Conservation (phyloP, 2,888 invertebrate species). For the Acholoe squamosa region DNA sequence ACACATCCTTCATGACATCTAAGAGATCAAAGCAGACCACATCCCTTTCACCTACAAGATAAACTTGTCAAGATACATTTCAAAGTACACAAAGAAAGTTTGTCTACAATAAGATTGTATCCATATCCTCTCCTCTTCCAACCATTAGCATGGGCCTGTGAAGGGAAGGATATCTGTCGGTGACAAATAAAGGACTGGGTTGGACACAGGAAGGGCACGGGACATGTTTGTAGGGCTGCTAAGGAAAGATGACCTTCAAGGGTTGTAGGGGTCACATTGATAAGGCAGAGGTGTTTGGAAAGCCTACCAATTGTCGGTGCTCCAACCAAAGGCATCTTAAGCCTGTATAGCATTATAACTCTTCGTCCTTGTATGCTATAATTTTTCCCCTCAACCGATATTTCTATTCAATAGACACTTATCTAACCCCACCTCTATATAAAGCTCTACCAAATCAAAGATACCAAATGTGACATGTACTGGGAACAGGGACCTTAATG, state of each 20-base stretch:
- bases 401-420: too few relatives aligned
- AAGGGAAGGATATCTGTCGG: background rate
- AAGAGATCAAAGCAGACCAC: background rate
- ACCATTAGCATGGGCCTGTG: background rate
- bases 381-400: too few relatives aligned
- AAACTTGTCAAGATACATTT: background rate
- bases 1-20: background rate
- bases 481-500: too few relatives aligned
- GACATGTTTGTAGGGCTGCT: background rate
- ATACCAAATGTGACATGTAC: too few relatives aligned
- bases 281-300: too few relatives aligned
- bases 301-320: too few relatives aligned
- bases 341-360: too few relatives aligned
- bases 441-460: too few relatives aligned
- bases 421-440: too few relatives aligned
- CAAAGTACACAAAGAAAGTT: background rate
- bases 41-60: background rate
- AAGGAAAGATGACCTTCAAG: background rate
- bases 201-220: background rate
- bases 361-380: too few relatives aligned
- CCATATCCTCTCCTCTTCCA: background rate
- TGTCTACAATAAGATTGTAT: background rate
- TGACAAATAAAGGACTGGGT: background rate
- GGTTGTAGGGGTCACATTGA: too few relatives aligned
- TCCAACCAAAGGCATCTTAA: too few relatives aligned